These are phyloP conservation scores for Hemiscyllium ocellatum DNA, from an alignment of 2,113 vertebrate genomes.

Conservation along the genomic window DNA sequence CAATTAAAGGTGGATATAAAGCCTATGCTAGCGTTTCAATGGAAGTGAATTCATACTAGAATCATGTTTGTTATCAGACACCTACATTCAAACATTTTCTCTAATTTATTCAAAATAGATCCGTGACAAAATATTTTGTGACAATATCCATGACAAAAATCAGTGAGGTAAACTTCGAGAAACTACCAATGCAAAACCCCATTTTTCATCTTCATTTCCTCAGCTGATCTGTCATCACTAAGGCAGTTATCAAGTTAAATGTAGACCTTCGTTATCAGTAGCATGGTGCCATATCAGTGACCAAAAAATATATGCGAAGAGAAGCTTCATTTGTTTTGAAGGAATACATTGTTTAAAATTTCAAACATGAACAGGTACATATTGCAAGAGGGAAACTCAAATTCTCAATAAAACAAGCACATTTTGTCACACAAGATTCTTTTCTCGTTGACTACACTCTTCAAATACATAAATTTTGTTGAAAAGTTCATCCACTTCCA, in stretches of 20 bases:
- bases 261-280: not conserved
- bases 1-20: not conserved
- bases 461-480: not conserved
- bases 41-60: not conserved
- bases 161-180: not conserved
- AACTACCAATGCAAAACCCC: not conserved
- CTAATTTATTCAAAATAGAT: not conserved
- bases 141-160: too few species aligned
- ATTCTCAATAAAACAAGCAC: not conserved
- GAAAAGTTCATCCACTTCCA: not conserved
- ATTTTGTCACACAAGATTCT: not conserved
- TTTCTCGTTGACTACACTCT: not conserved
- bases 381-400: not conserved
- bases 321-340: not conserved
- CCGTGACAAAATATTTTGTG: too few species aligned
- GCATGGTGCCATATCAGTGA: too few species aligned
- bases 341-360: not conserved
- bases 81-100: not conserved
- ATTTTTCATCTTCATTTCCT: not conserved
- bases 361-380: not conserved
- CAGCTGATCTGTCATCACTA: too few species aligned
- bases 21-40: not conserved
- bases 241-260: not conserved
- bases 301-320: not conserved
- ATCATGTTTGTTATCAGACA: not conserved